Conservation (phyloP, 2,888 invertebrate species). For the Eupithecia dodoneata region DNA sequence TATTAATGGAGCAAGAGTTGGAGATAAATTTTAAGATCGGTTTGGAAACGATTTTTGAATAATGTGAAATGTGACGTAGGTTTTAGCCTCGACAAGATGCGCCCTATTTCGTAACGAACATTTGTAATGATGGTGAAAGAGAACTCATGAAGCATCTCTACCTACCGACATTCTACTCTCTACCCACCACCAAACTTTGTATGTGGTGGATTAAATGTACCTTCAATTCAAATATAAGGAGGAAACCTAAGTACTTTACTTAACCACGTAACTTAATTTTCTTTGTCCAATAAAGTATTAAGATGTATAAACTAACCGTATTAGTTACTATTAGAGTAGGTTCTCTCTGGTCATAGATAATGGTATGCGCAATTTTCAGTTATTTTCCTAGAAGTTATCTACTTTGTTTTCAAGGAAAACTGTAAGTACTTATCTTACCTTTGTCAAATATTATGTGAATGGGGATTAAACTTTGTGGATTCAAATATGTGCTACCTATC, state of each 20-base stretch:
- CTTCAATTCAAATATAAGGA: background rate
- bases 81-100: constrained; percentile 72
- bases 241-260: too few relatives aligned
- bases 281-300: background rate
- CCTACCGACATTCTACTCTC: background rate
- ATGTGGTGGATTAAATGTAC: background rate
- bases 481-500: constrained; percentile 23
- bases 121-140: constrained; percentile 13
- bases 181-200: background rate
- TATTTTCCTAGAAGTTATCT: constrained; percentile 8
- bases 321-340: background rate
- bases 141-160: background rate
- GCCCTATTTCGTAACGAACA: constrained; percentile 68
- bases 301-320: background rate
- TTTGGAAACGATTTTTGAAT: constrained; percentile 75
- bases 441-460: constrained; percentile 34
- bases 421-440: constrained; percentile 12
- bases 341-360: background rate
- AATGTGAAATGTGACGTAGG: constrained; percentile 75
- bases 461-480: constrained; percentile 33
- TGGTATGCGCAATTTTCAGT: constrained; percentile 7
- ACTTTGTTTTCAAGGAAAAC: constrained; percentile 23
- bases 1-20: constrained; percentile 61
- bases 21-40: constrained; percentile 62
- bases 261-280: background rate